A percentile compares a stretch with the other conserved stretches of the same genome.
phyloP scores from a whole-genome alignment of 2,888 invertebrate species.

The Sisyra nigra region DNA sequence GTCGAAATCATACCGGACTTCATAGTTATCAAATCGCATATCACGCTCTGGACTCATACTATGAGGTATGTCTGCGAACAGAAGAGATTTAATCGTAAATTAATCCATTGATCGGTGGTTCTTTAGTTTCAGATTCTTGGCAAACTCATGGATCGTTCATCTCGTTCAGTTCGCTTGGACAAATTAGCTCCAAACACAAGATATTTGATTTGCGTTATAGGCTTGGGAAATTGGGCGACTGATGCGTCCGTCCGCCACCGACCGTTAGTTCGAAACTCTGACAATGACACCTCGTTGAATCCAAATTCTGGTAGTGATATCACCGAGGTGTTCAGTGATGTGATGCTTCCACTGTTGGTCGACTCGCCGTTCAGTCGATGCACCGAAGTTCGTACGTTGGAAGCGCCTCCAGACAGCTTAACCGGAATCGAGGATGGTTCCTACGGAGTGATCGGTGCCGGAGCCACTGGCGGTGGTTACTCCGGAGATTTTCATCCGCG shows the following conservation, averaged over 20 bases:
- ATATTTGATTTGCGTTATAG: slow-evolving; percentile 76
- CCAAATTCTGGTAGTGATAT: slow-evolving; percentile 27
- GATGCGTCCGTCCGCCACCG: slow-evolving; percentile 16
- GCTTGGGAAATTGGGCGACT: slow-evolving; percentile 60
- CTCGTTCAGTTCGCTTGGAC: slow-evolving; percentile 56
- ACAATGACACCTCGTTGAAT: slow-evolving; percentile 14
- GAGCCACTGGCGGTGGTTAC: slow-evolving; percentile 15
- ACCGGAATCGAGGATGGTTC: slow-evolving; percentile 18
- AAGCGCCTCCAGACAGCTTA: slow-evolving; percentile 48
- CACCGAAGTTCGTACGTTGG: slow-evolving; percentile 57
- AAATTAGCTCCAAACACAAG: slow-evolving; percentile 63
- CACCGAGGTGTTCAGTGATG: slow-evolving; percentile 34
- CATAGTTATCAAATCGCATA: slow-evolving; percentile 76
- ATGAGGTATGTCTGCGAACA: slow-evolving; percentile 31
- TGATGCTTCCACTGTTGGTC: slow-evolving; percentile 36
- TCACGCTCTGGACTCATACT: slow-evolving; percentile 46
- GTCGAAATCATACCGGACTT: slow-evolving; percentile 69
- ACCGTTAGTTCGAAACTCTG: slow-evolving; percentile 9
- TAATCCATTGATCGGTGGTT: neutral
- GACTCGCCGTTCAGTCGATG: slow-evolving; percentile 64
- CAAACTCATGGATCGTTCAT: slow-evolving; percentile 53
- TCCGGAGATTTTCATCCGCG: slow-evolving; percentile 20
- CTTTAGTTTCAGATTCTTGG: slow-evolving; percentile 47
- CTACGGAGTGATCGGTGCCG: slow-evolving; percentile 18
- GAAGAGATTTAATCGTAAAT: neutral